Conservation (phyloP, 2,797 vertebrate species). For the Pseudochaenichthys georgianus region DNA sequence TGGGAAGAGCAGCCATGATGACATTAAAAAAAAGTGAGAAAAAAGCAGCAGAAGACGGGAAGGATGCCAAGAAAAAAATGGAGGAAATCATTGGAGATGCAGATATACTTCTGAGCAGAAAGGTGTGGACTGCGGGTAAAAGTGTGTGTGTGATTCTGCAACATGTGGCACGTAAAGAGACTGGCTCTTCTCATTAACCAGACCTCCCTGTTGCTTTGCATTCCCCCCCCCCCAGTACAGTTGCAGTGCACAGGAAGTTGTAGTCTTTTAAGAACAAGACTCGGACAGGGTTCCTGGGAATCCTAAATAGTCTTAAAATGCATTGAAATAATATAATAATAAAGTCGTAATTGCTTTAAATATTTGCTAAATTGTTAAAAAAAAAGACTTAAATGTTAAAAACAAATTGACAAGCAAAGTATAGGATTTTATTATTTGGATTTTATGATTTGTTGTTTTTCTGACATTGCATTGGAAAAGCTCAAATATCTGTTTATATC, state of each 20-base stretch:
- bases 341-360: too few relatives aligned
- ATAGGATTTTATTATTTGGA: too few relatives aligned
- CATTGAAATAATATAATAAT: too few relatives aligned
- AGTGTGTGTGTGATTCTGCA: conserved; percentile 10
- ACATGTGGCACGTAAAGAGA: conserved; percentile 56
- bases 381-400: too few relatives aligned
- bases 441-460: too few relatives aligned
- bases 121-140: conserved; percentile 29
- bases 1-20: conserved; percentile 25
- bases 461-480: too few relatives aligned
- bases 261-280: background rate
- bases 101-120: conserved; percentile 22
- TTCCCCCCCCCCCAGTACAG: conserved; percentile 16
- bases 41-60: background rate
- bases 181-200: conserved; percentile 55
- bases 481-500: too few relatives aligned
- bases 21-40: conserved; percentile 24
- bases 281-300: background rate
- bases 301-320: too few relatives aligned
- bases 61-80: background rate
- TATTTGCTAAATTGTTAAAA: too few relatives aligned
- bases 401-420: too few relatives aligned
- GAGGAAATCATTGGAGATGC: background rate
- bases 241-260: conserved; percentile 20
- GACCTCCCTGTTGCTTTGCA: conserved; percentile 28